phyloP scores from a whole-genome alignment of 2,797 vertebrate genomes.

The Fratercula arctica region DNA sequence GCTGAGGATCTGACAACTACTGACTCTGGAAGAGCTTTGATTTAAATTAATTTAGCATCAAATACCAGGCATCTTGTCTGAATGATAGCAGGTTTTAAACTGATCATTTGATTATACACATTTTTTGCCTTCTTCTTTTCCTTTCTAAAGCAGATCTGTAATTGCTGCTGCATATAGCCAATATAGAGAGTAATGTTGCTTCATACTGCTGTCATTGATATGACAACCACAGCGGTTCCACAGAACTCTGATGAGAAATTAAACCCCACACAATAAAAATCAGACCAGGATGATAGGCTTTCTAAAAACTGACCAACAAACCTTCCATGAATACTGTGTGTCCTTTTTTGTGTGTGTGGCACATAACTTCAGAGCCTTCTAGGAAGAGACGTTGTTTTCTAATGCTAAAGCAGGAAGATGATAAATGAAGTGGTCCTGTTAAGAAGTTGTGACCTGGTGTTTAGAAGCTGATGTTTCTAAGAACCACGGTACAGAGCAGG shows the following conservation, averaged over 20 bases:
- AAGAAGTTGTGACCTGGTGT: background rate
- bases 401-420: background rate
- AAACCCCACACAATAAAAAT: background rate
- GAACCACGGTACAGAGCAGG: background rate
- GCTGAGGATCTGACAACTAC: background rate
- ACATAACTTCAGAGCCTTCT: background rate
- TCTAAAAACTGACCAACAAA: background rate
- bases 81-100: background rate
- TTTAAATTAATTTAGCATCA: slow-evolving; percentile 41
- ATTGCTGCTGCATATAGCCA: background rate
- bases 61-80: background rate
- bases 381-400: background rate
- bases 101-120: background rate
- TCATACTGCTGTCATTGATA: background rate
- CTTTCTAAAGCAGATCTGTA: background rate
- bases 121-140: background rate
- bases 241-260: background rate
- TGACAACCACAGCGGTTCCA: background rate
- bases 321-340: background rate
- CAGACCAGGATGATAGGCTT: background rate
- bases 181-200: background rate
- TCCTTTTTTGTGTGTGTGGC: background rate
- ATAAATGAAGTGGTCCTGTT: background rate
- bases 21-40: background rate
- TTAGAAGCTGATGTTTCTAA: background rate